Evolutionary conservation across 2,113 vertebrate species (phyloP).

Genomic region (Nannobrachium achirus): DNA sequence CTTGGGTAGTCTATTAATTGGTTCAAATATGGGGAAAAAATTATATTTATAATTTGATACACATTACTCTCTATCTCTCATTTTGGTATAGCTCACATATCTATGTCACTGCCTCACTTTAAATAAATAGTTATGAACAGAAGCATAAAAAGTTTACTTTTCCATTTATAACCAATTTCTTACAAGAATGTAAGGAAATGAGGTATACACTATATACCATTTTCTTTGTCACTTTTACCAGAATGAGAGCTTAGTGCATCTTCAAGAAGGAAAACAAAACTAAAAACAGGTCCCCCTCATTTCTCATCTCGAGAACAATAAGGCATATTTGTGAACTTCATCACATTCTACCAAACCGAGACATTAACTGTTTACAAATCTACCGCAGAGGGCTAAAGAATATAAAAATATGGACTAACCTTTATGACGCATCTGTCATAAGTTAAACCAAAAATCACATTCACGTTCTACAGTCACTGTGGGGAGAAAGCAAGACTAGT

Average conservation of each 20-base stretch:
- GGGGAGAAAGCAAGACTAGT: neutral
- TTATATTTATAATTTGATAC: constrained; percentile 70
- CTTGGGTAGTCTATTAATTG: neutral
- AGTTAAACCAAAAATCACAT: constrained; percentile 23
- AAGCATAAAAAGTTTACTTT: constrained; percentile 59
- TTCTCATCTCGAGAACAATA: constrained; percentile 52
- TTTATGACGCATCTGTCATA: neutral
- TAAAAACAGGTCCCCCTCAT: constrained; percentile 30
- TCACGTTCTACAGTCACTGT: neutral
- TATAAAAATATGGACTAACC: constrained; percentile 3
- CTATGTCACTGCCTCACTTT: constrained; percentile 22
- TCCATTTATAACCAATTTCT: constrained; percentile 38
- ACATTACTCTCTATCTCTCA: constrained; percentile 46
- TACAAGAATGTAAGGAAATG: constrained; percentile 54
- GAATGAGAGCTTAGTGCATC: constrained; percentile 58
- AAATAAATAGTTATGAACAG: constrained; percentile 48
- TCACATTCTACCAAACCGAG: constrained; percentile 59
- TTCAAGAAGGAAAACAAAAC: constrained; percentile 29
- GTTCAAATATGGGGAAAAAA: constrained; percentile 46
- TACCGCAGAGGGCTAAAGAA: constrained; percentile 7
- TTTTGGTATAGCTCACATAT: constrained; percentile 41
- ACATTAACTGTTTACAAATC: constrained; percentile 32
- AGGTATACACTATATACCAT: constrained; percentile 54
- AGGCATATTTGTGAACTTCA: constrained; percentile 71
- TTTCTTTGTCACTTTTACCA: constrained; percentile 30